Conservation (phyloP, 2,888 invertebrate species). For the Acanthacorydalis orientalis region DNA sequence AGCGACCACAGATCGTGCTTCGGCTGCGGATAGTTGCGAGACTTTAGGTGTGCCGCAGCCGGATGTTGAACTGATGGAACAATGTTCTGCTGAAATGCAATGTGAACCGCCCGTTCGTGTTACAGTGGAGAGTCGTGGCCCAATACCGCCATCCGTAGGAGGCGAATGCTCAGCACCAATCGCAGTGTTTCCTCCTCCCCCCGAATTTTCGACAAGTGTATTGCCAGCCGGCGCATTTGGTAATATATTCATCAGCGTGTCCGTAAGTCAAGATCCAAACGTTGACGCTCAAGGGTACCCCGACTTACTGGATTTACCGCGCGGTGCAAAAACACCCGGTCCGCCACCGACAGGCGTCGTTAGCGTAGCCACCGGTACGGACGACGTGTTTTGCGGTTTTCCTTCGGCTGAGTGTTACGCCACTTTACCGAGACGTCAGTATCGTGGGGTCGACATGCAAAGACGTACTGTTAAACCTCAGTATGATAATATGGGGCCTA, state of each 20-base stretch:
- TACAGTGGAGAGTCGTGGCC: constrained; percentile 1
- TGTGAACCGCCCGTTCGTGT: not conserved
- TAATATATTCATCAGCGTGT: constrained; percentile 74
- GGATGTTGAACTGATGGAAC: constrained; percentile 31
- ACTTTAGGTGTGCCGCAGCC: constrained; percentile 39
- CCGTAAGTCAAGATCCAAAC: constrained; percentile 51
- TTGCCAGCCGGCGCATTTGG: constrained; percentile 41
- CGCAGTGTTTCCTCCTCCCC: constrained; percentile 33
- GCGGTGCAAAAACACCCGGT: constrained; percentile 8
- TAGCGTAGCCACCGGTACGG: constrained; percentile 22
- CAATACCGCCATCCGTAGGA: constrained; percentile 17
- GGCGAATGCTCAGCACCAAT: constrained; percentile 24
- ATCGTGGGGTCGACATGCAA: constrained; percentile 20
- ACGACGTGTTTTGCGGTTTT: constrained; percentile 16
- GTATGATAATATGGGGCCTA: constrained; percentile 81
- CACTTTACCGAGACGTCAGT: constrained; percentile 27
- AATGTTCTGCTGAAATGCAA: constrained; percentile 9
- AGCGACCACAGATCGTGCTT: constrained; percentile 46
- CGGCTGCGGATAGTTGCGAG: constrained; percentile 41
- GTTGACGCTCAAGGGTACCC: constrained; percentile 57
- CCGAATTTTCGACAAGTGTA: constrained; percentile 38
- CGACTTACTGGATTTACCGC: constrained; percentile 56
- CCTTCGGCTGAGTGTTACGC: constrained; percentile 26
- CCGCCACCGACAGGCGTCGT: constrained; percentile 24
- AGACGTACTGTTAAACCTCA: constrained; percentile 28